These are phyloP conservation scores for Climacteris rufus DNA, from an alignment of 2,113 vertebrate species.

Conservation along the genomic window DNA sequence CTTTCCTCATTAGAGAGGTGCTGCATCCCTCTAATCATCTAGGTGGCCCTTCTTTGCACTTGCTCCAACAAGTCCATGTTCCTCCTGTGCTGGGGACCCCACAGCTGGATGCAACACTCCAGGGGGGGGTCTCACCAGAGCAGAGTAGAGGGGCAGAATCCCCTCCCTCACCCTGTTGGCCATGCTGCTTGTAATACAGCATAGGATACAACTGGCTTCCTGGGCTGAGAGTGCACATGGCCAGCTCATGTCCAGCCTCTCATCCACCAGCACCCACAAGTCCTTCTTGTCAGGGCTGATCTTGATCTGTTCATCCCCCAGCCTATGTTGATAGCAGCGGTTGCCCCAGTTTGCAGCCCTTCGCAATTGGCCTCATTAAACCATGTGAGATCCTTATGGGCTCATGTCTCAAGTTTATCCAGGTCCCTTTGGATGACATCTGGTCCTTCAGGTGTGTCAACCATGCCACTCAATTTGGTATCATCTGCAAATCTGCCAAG, in stretches of 20 bases:
- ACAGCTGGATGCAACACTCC: background rate
- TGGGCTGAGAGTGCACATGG: background rate
- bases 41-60: background rate
- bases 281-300: background rate
- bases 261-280: background rate
- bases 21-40: background rate
- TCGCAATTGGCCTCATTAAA: background rate
- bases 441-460: background rate
- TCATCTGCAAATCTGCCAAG: background rate
- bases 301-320: background rate
- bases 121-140: background rate
- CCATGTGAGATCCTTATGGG: background rate
- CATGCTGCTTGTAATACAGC: background rate
- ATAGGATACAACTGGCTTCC: background rate
- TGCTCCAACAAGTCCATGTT: background rate
- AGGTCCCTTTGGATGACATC: background rate
- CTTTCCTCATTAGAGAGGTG: background rate
- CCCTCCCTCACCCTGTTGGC: background rate
- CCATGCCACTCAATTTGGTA: background rate
- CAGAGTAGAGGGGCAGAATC: background rate
- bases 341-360: background rate
- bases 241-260: background rate
- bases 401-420: background rate
- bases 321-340: background rate
- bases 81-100: background rate